Conservation (phyloP, 1,140 invertebrate species). For the Meloidogyne hapla region DNA sequence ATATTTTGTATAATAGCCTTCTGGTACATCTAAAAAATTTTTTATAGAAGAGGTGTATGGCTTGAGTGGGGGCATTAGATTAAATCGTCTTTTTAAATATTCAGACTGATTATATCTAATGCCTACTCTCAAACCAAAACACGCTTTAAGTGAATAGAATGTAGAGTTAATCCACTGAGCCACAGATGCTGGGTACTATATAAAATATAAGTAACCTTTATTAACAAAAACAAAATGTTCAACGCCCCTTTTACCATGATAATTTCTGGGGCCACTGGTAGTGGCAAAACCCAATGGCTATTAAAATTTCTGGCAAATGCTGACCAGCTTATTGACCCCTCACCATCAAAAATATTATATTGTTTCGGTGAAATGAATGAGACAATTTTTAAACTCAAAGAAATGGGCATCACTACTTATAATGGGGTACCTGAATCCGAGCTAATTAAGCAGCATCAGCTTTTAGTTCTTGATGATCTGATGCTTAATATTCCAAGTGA, state of each 20-base stretch:
- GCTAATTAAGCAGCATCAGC: not conserved
- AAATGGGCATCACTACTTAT: not conserved
- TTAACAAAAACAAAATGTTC: conserved; percentile 3
- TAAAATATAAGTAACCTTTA: not conserved
- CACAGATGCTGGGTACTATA: too few species aligned
- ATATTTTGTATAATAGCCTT: not conserved
- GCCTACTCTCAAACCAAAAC: too few species aligned
- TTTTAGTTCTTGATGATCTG: not conserved
- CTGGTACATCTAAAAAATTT: too few species aligned
- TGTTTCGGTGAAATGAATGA: conserved; percentile 34
- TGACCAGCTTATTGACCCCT: not conserved
- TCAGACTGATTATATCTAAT: too few species aligned
- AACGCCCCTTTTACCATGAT: conserved; percentile 37
- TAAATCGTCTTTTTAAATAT: too few species aligned
- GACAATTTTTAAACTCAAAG: conserved; percentile 26
- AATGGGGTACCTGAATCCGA: conserved; percentile 5
- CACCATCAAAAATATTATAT: conserved; percentile 23
- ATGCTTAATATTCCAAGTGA: not conserved
- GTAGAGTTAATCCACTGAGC: too few species aligned
- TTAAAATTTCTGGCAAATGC: conserved; percentile 12
- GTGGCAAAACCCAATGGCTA: conserved; percentile 37
- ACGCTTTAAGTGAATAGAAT: too few species aligned
- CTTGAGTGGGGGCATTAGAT: too few species aligned
- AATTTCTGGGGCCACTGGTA: conserved; percentile 27
- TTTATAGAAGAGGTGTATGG: too few species aligned